phyloP scores from a whole-genome alignment of 2,888 invertebrate species.

The Phortica okadai region DNA sequence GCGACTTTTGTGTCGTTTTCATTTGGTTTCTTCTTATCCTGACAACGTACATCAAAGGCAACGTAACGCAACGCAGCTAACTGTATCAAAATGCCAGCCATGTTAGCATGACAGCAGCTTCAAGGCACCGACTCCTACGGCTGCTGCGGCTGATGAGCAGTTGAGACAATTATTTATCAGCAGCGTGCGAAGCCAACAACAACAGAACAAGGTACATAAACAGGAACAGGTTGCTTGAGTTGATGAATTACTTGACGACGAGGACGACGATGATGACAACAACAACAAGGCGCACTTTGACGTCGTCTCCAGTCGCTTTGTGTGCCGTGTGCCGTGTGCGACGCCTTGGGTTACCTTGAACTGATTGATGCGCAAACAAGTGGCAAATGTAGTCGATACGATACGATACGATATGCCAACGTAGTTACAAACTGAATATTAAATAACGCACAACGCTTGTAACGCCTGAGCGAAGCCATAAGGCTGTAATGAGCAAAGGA shows the following conservation, averaged over 20 bases:
- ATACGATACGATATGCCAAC: neutral
- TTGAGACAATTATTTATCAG: conserved; percentile 29
- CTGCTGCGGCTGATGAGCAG: conserved; percentile 22
- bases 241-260: conserved; percentile 28
- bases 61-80: neutral
- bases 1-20: conserved; percentile 4
- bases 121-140: neutral
- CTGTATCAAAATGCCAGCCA: neutral
- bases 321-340: neutral
- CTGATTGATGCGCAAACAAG: conserved; percentile 28
- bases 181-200: neutral
- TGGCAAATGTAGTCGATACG: conserved; percentile 12
- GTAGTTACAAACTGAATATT: conserved; percentile 15
- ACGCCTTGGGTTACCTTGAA: conserved; percentile 20
- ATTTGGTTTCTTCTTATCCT: conserved; percentile 3
- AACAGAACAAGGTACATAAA: neutral
- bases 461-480: neutral
- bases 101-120: neutral
- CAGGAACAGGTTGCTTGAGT: conserved; percentile 8
- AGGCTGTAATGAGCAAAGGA: neutral
- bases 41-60: conserved; percentile 5
- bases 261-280: too few relatives aligned
- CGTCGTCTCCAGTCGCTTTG: neutral
- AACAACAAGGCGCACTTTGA: neutral
- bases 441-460: neutral